Evolutionary conservation across 2,888 invertebrate species (phyloP), one percentile per base, ranked within the genome.

Genomic region (Theretra japonica): DNA sequence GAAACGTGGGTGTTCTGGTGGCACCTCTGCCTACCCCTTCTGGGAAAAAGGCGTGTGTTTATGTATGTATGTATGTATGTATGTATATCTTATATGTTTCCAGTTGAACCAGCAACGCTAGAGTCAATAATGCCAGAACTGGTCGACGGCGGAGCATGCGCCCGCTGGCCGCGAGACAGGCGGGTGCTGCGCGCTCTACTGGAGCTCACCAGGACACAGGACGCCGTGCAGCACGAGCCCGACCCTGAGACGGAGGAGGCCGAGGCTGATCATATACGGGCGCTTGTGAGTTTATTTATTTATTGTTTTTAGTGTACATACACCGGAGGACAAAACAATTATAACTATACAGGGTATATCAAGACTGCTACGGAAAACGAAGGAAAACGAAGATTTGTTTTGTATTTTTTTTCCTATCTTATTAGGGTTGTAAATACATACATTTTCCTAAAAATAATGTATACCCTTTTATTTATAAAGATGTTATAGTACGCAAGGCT

Each of bases 131-230:
- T 94, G 91, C 91, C 92, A 0, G 90, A 90, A 68, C 79, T 93
- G 8, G 86, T 95, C 56, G 88, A 90, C 70, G 95, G 95, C 73
- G 94, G 95, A 73, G 94, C 95, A 53, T 95, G 95, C 23, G 95
- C 96, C 0, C 95, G 95, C 68, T 95, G 96, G 87, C 96, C 96
- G 3, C 95, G 96, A 0, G 97, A 97, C 86, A 95, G 96, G 3
- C 96, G 96, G 77, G 96, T 96, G 48, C 86, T 97, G 70, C 96
- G 96, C 78, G 92, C 98, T 48, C 91, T 98, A 41, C 92, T 97
- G 68, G 97, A 97, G 80, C 96, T 97, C 8, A 97, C 23, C 65
- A 73, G 97, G 95, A 30, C 33, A 0, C 41, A 1, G 70, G 96
- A 2, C 85, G 77, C 84, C 0, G 86, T 56, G n/a, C 23, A 2